Evolutionary conservation across 2,797 vertebrate genomes (phyloP), one percentile per base, ranked within the genome.

Genomic region (Darevskia mixta): DNA sequence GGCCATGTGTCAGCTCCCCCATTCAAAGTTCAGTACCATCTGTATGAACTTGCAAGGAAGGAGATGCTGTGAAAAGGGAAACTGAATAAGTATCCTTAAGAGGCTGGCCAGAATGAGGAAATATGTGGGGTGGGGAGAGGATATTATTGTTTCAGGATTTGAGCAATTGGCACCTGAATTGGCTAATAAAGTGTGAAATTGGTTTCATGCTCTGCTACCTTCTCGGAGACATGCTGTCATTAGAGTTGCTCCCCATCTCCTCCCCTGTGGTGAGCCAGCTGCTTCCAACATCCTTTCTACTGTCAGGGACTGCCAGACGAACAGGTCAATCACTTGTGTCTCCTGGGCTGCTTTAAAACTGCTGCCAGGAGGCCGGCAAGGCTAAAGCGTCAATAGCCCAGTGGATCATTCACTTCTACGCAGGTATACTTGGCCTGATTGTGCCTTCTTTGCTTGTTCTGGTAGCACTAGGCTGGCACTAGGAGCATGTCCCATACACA

Each of bases 141-240:
- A 93, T 92, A 89, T 89, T 29, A 85, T 86, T 82, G 0, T 13
- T 93, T 93, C 86, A 82, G 85, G 86, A 86, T 88, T 93, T 91
- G 93, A 32, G 82, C 94, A 91, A 66, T 90, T 88, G 75, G 94
- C 95, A 94, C 95, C 93, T 83, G 92, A 93, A 94, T 96, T 96
- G 94, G 93, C 95, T 97, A 97, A 97, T 96, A 97, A 96, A 95
- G 95, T 96, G 96, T 97, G 96, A 97, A 97, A 97, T 97, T 95
- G 96, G 87, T 95, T 96, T 96, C 94, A 95, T 94, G 96, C 95
- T 96, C 95, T 72, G 75, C 87, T 95, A 88, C 86, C 6, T 91
- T 90, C 88, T 90, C 93, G 89, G 94, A 95, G 95, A 92, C 1
- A 82, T 89, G 43, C 87, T 35, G 0, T 94, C 92, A 94, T 93